Evolutionary conservation across 2,888 invertebrate species (phyloP).

Genomic region (Leucoptera coffeella): DNA sequence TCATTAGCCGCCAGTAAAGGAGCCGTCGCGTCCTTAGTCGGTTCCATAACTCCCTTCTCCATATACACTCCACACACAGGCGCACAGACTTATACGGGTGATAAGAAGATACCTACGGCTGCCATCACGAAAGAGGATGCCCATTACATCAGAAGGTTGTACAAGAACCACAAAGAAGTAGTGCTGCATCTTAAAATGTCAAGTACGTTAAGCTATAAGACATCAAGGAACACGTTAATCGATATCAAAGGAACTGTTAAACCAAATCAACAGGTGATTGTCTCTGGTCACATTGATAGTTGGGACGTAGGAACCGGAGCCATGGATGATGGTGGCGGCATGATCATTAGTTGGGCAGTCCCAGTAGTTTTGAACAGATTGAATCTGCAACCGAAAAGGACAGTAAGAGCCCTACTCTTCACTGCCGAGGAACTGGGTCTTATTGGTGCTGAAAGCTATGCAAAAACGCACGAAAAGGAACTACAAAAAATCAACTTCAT

Average conservation of each 20-base stretch:
- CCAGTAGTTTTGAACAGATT: conserved; percentile 60
- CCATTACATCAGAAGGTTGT: conserved; percentile 60
- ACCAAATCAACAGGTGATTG: conserved; percentile 56
- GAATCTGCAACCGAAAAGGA: conserved; percentile 61
- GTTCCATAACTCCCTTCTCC: conserved; percentile 73
- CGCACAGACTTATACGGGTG: conserved; percentile 53
- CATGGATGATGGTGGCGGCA: conserved; percentile 82
- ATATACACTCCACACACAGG: conserved; percentile 76
- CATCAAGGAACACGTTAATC: conserved; percentile 67
- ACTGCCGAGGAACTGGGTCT: conserved; percentile 73
- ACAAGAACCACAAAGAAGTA: conserved; percentile 43
- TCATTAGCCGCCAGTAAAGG: conserved; percentile 64
- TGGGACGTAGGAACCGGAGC: conserved; percentile 87
- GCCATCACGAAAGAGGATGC: conserved; percentile 77
- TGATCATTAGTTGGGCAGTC: conserved; percentile 72
- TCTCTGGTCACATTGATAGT: conserved; percentile 80
- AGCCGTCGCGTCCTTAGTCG: conserved; percentile 67
- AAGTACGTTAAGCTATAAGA: conserved; percentile 48
- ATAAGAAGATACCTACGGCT: conserved; percentile 64
- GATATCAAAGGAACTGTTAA: conserved; percentile 56
- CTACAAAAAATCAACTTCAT: conserved; percentile 63
- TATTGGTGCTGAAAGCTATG: conserved; percentile 61
- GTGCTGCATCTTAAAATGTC: conserved; percentile 58
- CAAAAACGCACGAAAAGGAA: conserved; percentile 48
- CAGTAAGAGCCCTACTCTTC: conserved; percentile 71